phyloP scores from a whole-genome alignment of 2,888 invertebrate genomes.

The Sympetrum striolatum region DNA sequence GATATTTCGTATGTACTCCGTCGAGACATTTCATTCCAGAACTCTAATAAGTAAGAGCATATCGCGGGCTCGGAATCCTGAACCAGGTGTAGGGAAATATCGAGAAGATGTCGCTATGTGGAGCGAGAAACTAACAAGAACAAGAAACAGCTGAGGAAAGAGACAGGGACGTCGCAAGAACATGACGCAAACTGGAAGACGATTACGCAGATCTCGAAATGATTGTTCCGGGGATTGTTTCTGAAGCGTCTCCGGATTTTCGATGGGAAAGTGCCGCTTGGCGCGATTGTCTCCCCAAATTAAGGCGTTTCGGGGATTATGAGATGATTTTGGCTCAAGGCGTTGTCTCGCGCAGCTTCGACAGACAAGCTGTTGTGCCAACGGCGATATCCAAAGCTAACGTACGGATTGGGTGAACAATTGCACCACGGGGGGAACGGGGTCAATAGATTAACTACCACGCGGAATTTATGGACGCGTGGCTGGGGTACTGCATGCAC shows the following conservation, averaged over 20 bases:
- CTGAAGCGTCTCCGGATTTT: constrained; percentile 21
- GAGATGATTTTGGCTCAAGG: background rate
- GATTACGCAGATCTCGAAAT: constrained; percentile 11
- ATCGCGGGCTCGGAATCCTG: no score
- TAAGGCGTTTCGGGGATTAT: background rate
- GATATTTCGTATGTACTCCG: no score
- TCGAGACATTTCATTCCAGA: no score
- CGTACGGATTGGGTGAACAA: no score
- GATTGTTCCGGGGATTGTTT: background rate
- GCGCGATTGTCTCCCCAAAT: background rate
- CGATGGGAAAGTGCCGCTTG: constrained; percentile 1
- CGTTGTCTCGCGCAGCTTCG: background rate
- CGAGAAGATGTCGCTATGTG: background rate
- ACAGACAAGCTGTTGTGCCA: background rate
- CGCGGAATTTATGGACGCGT: no score
- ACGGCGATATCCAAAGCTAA: background rate
- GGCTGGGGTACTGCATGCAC: no score
- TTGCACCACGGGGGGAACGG: no score
- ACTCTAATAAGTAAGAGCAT: no score
- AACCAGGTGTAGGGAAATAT: background rate
- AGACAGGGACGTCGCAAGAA: background rate
- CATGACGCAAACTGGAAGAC: background rate
- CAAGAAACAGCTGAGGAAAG: background rate
- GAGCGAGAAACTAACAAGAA: background rate
- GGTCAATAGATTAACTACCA: no score